A percentile compares a stretch with the other conserved stretches of the same genome.
These are phyloP conservation scores for Chlorodrepanis virens DNA, from an alignment of 2,113 vertebrate genomes.

Conservation along the genomic window DNA sequence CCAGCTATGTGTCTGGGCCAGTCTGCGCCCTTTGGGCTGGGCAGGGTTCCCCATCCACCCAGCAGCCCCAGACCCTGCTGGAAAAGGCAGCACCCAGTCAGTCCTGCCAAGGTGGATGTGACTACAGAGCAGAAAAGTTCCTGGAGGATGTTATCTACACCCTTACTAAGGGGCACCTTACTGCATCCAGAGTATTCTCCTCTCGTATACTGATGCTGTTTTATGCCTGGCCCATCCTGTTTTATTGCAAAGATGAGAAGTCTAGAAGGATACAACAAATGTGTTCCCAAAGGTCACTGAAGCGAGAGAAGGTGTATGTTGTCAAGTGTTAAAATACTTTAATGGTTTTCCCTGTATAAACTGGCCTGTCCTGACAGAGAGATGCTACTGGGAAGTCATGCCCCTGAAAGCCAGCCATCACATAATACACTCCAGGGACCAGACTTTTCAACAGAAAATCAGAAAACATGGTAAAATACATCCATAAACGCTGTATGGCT, in stretches of 20 bases:
- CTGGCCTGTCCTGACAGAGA: background rate
- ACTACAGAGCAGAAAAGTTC: background rate
- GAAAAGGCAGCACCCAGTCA: background rate
- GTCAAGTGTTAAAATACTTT: background rate
- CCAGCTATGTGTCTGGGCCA: background rate
- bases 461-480: background rate
- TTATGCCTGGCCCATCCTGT: background rate
- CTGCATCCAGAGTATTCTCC: background rate
- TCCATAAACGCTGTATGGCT: background rate
- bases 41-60: background rate
- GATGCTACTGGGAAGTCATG: background rate
- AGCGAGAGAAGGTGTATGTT: background rate
- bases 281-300: background rate
- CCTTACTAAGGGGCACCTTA: background rate
- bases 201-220: background rate
- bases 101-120: fast-evolving
- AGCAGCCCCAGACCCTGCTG: background rate
- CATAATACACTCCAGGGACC: background rate
- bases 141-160: background rate
- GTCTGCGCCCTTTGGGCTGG: background rate
- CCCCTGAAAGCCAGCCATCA: background rate
- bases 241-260: background rate
- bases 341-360: background rate
- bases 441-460: background rate
- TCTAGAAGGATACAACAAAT: background rate